Base-by-base conservation (phyloP, 2,888 invertebrate species). In the Dyspetes luteomarginatus region DNA sequence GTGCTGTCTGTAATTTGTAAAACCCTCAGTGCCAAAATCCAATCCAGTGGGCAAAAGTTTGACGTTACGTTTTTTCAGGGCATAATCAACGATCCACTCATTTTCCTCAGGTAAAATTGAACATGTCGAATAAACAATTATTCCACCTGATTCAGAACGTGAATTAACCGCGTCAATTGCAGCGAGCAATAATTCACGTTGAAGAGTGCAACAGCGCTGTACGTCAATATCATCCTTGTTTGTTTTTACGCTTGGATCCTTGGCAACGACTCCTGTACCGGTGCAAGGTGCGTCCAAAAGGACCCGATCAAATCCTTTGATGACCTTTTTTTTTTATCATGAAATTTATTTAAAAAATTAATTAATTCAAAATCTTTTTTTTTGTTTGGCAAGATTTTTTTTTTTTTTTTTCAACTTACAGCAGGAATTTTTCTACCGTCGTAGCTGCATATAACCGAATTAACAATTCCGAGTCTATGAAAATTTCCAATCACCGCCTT, bases 61-160 rank as follows among this genome's bases (percentile, higher is more conserved):
- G 0, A 99, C 98, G 90, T 97, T 96, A 68, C 99, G 94, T 90
- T 98, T 97, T 89, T 96, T 97, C 50, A 99, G 92, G 0, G 97
- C 99, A 92, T 97, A 99, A 92, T 99, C 97, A 36, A 99, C 95
- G 0, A 99, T 98, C 94, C 97, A 97, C 92, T 99, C 99, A 93
- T 99, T 99, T 93, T 99, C 99, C 92, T 99, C 99, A 0, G 98
- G 97, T 88, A 99, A 93, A 84, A 99, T 95, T 0, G 99, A 99
- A 92, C 99, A 99, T 0, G 99, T 99, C 0, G 99, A 99, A 92
- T 99, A 99, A 0, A 99, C 99, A 81, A 99, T 94, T 90, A 97
- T 97, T 9, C 99, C 99, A 36, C 99, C 99, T 15, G 97, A 95
- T 74, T 96, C 93, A 0, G 99, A 98, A 87, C 97, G 97, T 0